Evolutionary conservation across 2,113 vertebrate genomes (phyloP).

Genomic region (Pangasianodon hypophthalmus): DNA sequence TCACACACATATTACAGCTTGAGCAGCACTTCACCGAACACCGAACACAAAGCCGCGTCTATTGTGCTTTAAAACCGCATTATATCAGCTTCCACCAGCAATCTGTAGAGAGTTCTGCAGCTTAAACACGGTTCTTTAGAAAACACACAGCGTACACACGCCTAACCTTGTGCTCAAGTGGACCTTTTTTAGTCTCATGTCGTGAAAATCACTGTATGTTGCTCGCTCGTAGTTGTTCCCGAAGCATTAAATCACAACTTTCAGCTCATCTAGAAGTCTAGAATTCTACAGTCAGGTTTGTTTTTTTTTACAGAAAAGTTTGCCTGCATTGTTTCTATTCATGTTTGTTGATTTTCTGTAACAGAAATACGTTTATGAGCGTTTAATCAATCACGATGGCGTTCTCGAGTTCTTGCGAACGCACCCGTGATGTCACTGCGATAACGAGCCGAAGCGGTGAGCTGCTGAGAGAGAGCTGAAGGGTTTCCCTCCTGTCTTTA

Average conservation of each 20-base stretch:
- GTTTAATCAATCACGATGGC: not conserved
- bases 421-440: not conserved
- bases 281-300: no score
- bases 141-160: not conserved
- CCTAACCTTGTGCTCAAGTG: not conserved
- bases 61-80: not conserved
- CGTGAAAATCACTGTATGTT: not conserved
- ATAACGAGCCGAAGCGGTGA: not conserved
- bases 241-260: not conserved
- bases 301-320: no score
- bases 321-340: not conserved
- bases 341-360: not conserved
- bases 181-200: not conserved
- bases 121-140: not conserved
- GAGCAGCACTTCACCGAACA: not conserved
- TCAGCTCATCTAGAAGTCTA: not conserved
- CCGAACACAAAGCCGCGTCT: not conserved
- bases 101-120: not conserved
- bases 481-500: not conserved
- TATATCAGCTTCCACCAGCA: not conserved
- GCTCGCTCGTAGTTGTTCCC: not conserved
- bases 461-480: not conserved
- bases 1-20: not conserved
- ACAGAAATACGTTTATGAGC: not conserved
- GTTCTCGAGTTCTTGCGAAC: not conserved